Conservation (phyloP, 2,888 invertebrate species). For the Camptogramma bilineatum region DNA sequence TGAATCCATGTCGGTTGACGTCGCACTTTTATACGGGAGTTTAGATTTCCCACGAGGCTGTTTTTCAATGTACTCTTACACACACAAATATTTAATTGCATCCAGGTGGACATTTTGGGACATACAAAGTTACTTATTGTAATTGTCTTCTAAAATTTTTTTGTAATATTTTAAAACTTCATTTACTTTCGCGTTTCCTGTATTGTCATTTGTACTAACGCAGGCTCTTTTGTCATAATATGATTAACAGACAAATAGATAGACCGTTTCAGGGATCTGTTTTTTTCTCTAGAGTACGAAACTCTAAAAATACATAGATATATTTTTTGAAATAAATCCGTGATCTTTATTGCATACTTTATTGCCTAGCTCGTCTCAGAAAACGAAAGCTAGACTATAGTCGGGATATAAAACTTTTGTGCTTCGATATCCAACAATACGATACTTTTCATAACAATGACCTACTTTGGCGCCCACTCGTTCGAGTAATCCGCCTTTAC, state of each 20-base stretch:
- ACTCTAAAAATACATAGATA: no score
- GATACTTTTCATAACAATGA: constrained; percentile 48
- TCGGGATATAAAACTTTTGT: constrained; percentile 23
- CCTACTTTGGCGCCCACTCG: constrained; percentile 52
- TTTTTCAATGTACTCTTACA: constrained; percentile 44
- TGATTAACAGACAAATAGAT: no score
- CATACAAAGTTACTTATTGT: background rate
- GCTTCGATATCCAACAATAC: constrained; percentile 34
- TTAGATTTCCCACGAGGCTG: constrained; percentile 58
- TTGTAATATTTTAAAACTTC: background rate
- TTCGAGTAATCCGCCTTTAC: constrained; percentile 57
- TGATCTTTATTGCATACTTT: no score
- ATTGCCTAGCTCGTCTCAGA: no score
- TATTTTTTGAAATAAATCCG: no score
- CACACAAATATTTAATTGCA: constrained; percentile 19
- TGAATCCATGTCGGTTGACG: constrained; percentile 38
- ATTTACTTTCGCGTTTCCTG: background rate
- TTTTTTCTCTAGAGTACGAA: no score
- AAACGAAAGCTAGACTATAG: background rate
- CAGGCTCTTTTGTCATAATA: no score
- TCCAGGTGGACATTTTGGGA: constrained; percentile 2
- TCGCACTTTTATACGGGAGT: constrained; percentile 45
- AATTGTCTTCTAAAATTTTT: background rate
- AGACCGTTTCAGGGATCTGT: no score
- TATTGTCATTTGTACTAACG: no score